Conservation (phyloP, 2,888 invertebrate genomes). For the Cephus spinipes region DNA sequence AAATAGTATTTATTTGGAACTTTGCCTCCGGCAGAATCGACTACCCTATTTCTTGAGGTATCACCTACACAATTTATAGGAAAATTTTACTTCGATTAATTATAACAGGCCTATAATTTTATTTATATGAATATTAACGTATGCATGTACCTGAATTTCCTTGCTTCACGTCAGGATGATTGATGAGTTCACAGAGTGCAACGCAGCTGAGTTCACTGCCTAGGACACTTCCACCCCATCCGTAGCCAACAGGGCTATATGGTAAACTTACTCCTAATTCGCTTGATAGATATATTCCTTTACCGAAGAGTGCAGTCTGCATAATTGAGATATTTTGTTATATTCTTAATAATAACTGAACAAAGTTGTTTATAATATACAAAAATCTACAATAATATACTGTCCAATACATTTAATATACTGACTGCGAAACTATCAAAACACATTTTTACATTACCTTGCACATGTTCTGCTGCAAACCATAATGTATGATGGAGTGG, state of each 20-base stretch:
- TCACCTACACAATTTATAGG: constrained; percentile 39
- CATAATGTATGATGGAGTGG: constrained; percentile 83
- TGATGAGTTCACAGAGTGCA: constrained; percentile 84
- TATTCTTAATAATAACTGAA: constrained; percentile 35
- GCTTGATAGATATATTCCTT: constrained; percentile 81
- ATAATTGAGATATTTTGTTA: constrained; percentile 23
- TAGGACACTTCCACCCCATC: constrained; percentile 81
- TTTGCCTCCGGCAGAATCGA: constrained; percentile 63
- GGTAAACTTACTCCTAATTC: constrained; percentile 79
- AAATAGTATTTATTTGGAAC: constrained; percentile 79
- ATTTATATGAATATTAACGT: background rate
- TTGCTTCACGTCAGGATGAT: constrained; percentile 73
- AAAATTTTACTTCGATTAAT: no score
- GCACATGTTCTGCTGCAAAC: constrained; percentile 79
- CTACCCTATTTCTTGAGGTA: constrained; percentile 43
- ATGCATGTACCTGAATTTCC: constrained; percentile 53
- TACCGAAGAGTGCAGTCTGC: constrained; percentile 76
- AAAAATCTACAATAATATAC: background rate
- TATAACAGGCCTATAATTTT: no score
- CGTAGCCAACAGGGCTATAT: constrained; percentile 79
- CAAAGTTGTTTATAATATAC: constrained; percentile 5
- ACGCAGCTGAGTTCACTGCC: constrained; percentile 83
- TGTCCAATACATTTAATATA: no score
- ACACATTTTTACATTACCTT: constrained; percentile 65
- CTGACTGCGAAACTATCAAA: no score